Conservation (phyloP, 1,140 invertebrate species). For the Leptonema lineaticorne region DNA sequence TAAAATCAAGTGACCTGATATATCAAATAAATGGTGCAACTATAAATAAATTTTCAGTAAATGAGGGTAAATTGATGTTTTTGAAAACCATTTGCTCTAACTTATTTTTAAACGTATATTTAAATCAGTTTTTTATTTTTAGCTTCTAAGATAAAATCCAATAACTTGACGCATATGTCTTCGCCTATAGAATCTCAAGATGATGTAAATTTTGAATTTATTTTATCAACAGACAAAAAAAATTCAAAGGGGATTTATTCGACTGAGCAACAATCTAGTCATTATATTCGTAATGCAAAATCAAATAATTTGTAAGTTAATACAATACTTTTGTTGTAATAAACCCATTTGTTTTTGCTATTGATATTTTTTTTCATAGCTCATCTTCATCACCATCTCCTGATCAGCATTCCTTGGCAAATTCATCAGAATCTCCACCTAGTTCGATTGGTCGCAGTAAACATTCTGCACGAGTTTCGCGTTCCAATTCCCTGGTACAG, state of each 20-base stretch:
- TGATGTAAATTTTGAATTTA: conserved; percentile 35
- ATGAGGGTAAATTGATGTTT: conserved; percentile 70
- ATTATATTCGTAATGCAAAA: conserved; percentile 39
- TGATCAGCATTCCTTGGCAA: conserved; percentile 31
- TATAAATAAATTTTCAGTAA: conserved; percentile 85
- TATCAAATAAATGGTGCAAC: conserved; percentile 90
- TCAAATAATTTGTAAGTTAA: conserved; percentile 38
- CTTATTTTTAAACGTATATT: neutral
- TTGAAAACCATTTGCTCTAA: neutral
- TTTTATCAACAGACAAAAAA: conserved; percentile 35
- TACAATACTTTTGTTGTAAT: neutral
- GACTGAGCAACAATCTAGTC: conserved; percentile 48
- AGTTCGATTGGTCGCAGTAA: conserved; percentile 15
- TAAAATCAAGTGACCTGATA: conserved; percentile 90
- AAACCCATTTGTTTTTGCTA: neutral
- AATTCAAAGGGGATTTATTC: conserved; percentile 49
- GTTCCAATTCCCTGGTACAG: conserved; percentile 29
- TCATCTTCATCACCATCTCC: conserved; percentile 41
- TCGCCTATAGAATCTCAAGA: conserved; percentile 48
- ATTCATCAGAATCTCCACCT: conserved; percentile 31
- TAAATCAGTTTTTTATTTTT: conserved; percentile 41
- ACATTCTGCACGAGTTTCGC: conserved; percentile 14
- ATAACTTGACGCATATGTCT: conserved; percentile 72
- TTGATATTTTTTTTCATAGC: conserved; percentile 22
- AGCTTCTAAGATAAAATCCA: conserved; percentile 85